These are phyloP conservation scores for Neomorphus geoffroyi DNA, from an alignment of 2,797 vertebrate species.

Conservation along the genomic window DNA sequence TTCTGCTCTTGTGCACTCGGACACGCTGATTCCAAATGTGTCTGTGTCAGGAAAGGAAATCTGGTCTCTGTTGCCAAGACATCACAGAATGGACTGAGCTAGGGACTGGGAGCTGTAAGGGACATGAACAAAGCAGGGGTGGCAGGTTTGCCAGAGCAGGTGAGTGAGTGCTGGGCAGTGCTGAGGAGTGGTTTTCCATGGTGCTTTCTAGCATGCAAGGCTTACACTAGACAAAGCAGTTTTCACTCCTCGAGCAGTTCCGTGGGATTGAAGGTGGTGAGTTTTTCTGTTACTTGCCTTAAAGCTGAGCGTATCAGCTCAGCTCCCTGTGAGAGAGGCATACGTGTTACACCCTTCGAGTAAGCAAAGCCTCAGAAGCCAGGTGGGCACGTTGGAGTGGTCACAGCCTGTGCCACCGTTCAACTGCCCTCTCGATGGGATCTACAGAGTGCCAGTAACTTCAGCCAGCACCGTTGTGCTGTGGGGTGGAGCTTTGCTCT, in stretches of 20 bases:
- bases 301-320: background rate
- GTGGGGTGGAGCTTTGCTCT: background rate
- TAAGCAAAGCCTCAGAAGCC: background rate
- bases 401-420: background rate
- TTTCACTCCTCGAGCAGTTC: background rate
- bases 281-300: slow-evolving; percentile 44
- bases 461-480: background rate
- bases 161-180: background rate
- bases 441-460: background rate
- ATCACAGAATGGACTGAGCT: background rate
- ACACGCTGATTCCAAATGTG: fast-evolving
- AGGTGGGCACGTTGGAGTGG: background rate
- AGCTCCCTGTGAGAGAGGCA: background rate
- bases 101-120: background rate
- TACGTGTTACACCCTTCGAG: background rate
- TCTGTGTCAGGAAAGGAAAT: background rate
- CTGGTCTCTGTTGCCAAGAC: background rate
- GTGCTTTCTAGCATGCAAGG: background rate
- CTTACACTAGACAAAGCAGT: background rate
- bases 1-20: background rate
- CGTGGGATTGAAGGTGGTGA: background rate
- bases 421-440: background rate
- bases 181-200: background rate
- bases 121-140: background rate
- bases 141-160: background rate